Percentiles rank a stretch among this genome's conserved stretches.
Evolutionary conservation across 2,888 invertebrate species (phyloP).

Genomic region (Cyaniris semiargus): DNA sequence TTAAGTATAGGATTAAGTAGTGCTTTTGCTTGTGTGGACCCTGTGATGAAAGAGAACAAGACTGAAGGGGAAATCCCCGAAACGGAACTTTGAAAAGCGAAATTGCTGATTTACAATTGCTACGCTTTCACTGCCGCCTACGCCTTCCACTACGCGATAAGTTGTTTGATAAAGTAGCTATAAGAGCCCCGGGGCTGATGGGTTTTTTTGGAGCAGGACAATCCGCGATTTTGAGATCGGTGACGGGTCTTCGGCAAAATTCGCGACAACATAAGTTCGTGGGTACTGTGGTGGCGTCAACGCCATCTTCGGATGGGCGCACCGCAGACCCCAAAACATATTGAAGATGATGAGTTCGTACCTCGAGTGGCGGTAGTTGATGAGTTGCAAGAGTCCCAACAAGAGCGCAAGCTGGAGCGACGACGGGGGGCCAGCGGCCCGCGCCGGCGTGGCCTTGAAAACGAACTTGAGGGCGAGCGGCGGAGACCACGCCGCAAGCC

Average conservation of each 20-base stretch:
- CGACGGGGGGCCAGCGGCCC: conserved; percentile 57
- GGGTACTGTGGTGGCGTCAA: conserved; percentile 78
- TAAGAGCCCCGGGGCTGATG: conserved; percentile 46
- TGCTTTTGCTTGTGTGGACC: conserved; percentile 55
- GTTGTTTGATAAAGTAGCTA: conserved; percentile 45
- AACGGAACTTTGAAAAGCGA: conserved; percentile 41
- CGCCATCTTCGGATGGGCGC: conserved; percentile 77
- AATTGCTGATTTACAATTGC: conserved; percentile 58
- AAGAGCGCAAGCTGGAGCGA: conserved; percentile 65
- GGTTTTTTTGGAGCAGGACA: conserved; percentile 45
- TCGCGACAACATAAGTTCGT: conserved; percentile 75
- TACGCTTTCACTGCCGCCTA: conserved; percentile 65
- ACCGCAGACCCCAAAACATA: conserved; percentile 73
- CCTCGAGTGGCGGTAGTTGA: conserved; percentile 65
- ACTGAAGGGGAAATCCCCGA: conserved; percentile 47
- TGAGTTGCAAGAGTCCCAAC: conserved; percentile 50
- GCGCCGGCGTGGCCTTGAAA: conserved; percentile 65
- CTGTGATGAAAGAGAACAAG: conserved; percentile 49
- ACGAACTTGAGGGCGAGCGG: conserved; percentile 66
- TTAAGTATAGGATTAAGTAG: conserved; percentile 50
- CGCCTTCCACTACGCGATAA: conserved; percentile 59
- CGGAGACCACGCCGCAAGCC: conserved; percentile 62
- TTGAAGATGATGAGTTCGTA: conserved; percentile 68
- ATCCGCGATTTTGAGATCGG: conserved; percentile 46
- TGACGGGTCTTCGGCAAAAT: conserved; percentile 59